Conservation (phyloP, 2,888 invertebrate genomes). For the Fabriciana adippe region DNA sequence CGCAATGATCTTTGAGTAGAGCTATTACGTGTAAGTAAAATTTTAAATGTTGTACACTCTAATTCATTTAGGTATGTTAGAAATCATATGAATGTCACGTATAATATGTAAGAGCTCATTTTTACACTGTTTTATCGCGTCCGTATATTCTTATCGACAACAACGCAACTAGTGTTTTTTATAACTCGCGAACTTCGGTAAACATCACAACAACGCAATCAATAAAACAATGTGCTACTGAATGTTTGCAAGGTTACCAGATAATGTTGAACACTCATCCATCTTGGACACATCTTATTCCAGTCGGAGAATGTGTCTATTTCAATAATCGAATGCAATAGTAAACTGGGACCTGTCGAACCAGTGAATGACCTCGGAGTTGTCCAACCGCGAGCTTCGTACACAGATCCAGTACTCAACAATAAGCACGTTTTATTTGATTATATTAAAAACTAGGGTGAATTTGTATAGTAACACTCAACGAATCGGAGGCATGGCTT, state of each 20-base stretch:
- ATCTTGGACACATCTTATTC: slow-evolving; percentile 31
- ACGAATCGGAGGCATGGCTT: slow-evolving; percentile 25
- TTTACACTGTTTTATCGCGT: slow-evolving; percentile 60
- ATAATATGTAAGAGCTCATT: slow-evolving; percentile 37
- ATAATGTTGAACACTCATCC: slow-evolving; percentile 45
- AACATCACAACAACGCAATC: slow-evolving; percentile 46
- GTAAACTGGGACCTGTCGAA: slow-evolving; percentile 65
- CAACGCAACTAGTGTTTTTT: slow-evolving; percentile 56
- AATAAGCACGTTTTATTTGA: slow-evolving; percentile 51
- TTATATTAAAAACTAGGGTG: slow-evolving; percentile 32
- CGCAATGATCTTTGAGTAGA: background rate
- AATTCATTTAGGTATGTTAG: slow-evolving; percentile 13
- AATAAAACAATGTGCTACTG: slow-evolving; percentile 42
- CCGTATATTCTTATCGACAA: slow-evolving; percentile 59
- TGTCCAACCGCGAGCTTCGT: slow-evolving; percentile 57
- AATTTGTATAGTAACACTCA: slow-evolving; percentile 38
- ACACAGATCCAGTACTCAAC: slow-evolving; percentile 53
- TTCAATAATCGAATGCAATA: slow-evolving; percentile 52
- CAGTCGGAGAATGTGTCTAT: slow-evolving; percentile 43
- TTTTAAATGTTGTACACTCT: background rate
- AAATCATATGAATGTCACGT: background rate
- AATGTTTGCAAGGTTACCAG: slow-evolving; percentile 33
- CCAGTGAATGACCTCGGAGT: slow-evolving; percentile 76
- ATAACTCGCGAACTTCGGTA: slow-evolving; percentile 43
- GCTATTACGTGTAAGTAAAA: background rate